A percentile compares a stretch with the other conserved stretches of the same genome.
Evolutionary conservation across 2,113 vertebrate genomes (phyloP).

Genomic region (Charadrius vociferus): DNA sequence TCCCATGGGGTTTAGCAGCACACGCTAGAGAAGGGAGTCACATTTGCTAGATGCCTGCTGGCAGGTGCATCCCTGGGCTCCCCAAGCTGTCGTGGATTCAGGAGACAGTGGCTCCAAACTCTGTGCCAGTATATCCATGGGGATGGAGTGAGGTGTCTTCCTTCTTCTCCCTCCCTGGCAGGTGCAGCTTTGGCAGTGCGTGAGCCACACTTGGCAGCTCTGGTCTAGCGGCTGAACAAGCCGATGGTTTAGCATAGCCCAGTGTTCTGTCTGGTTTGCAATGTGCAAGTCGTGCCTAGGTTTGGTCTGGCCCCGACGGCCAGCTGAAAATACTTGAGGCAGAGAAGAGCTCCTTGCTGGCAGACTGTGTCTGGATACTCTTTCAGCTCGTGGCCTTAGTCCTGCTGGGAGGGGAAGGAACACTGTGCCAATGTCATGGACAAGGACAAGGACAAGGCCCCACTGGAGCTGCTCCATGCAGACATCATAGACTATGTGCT

Average conservation of each 20-base stretch:
- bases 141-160: neutral
- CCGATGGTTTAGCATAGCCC: neutral
- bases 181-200: neutral
- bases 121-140: neutral
- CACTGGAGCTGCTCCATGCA: neutral
- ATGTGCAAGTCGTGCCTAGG: neutral
- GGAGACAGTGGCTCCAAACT: neutral
- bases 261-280: neutral
- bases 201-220: neutral
- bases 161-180: neutral
- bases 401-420: neutral
- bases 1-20: neutral
- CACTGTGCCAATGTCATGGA: neutral
- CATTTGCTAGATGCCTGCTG: neutral
- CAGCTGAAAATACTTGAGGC: neutral
- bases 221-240: neutral
- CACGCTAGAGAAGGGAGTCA: neutral
- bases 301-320: neutral
- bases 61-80: neutral
- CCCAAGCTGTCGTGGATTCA: rapidly evolving
- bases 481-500: neutral
- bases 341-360: neutral
- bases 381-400: neutral
- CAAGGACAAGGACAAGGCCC: neutral
- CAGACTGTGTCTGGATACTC: neutral